These are phyloP conservation scores for Stegastes partitus DNA, from an alignment of 2,113 vertebrate species.

Conservation along the genomic window DNA sequence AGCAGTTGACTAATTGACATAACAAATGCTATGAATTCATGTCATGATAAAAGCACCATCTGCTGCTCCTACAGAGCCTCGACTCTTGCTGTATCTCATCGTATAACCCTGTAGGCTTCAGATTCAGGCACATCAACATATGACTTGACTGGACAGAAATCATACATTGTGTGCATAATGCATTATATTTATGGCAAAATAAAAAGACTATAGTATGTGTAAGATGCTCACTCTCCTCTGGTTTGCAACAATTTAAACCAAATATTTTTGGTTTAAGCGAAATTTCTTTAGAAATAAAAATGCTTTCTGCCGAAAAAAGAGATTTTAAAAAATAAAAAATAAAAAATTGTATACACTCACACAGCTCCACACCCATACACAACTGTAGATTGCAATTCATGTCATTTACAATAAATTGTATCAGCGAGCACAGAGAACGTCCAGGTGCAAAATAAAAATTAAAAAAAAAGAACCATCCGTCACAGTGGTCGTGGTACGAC, in stretches of 20 bases:
- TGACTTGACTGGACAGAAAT: constrained; percentile 17
- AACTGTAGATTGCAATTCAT: constrained; percentile 30
- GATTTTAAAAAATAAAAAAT: too few species aligned
- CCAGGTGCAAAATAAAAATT: constrained; percentile 49
- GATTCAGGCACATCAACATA: constrained; percentile 32
- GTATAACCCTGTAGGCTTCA: not conserved
- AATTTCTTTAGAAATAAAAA: constrained; percentile 21
- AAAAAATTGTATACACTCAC: constrained; percentile 25
- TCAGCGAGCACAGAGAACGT: constrained; percentile 32
- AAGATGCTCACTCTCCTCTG: constrained; percentile 18
- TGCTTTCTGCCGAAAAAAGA: constrained; percentile 2
- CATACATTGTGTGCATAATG: constrained; percentile 33
- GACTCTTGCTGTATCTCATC: not conserved
- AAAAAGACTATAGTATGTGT: not conserved
- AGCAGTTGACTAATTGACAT: constrained; percentile 32
- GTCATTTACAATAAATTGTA: constrained; percentile 20
- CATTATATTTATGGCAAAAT: constrained; percentile 15
- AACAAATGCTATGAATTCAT: constrained; percentile 49
- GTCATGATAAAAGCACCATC: constrained; percentile 36
- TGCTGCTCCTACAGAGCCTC: constrained; percentile 26
- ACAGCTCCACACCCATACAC: constrained; percentile 42
- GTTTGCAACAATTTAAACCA: constrained; percentile 23
- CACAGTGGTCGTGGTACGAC: constrained; percentile 25
- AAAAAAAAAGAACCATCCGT: constrained; percentile 26
- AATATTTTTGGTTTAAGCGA: constrained; percentile 13